Evolutionary conservation across 2,888 invertebrate species (phyloP), one percentile per base, ranked within the genome.

Genomic region (Tachina fera): DNA sequence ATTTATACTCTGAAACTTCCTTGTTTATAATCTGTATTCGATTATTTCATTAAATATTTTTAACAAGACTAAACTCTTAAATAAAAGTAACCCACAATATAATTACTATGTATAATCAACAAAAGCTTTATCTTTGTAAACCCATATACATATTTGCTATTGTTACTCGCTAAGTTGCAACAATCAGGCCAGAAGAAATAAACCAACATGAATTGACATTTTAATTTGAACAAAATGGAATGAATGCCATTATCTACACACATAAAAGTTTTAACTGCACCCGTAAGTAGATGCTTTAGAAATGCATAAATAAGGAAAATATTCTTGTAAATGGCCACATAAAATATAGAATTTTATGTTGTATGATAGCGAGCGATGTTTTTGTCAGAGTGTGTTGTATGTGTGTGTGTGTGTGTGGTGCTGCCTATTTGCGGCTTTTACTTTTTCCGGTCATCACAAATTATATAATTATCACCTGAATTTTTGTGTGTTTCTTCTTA

Each of bases 391-490:
- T 49, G n/a, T n/a, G n/a, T 60, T n/a, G 1, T 56, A 60, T n/a
- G 1, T 11, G 10, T 60, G 31, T 31, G 31, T 31, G 5, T 31
- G 31, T 31, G 31, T 31, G 31, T 67, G 43, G 6, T 49, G 56
- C 56, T 51, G 74, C 47, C 19, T 68, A 58, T 56, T 70, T 68
- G 70, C 70, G 78, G 74, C 61, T 72, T 75, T 79, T 80, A 86
- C 79, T 72, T 89, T 90, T 90, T 91, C 90, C 90, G 89, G 89
- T 90, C 90, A 89, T 89, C 90, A 90, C 90, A 91, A 91, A 91
- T 91, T 91, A 91, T 89, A 89, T 91, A 90, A 91, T 91, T 91
- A 91, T 91, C 91, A 91, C 91, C 90, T 91, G 90, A 90, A 90
- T 88, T 89, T 88, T 89, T 75, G 63, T 75, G 63, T 71, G 45